Conservation (phyloP, 2,888 invertebrate species). For the Microchrysa polita region DNA sequence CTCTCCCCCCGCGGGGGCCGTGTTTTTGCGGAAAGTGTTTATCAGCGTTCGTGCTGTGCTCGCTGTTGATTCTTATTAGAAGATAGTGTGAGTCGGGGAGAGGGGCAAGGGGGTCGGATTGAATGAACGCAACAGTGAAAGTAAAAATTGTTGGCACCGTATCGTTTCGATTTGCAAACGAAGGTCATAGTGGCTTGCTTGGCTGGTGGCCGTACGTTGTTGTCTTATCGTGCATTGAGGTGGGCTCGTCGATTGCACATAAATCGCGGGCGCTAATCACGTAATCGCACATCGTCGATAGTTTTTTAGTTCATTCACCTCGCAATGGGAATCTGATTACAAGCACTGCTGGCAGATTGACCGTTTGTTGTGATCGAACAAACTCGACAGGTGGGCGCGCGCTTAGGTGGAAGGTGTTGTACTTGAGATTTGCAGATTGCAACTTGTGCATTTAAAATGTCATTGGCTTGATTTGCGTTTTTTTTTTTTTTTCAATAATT, state of each 20-base stretch:
- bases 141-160: conserved; percentile 36
- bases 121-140: conserved; percentile 33
- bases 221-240: conserved; percentile 15
- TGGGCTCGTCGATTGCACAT: background rate
- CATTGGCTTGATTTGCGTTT: too few species aligned
- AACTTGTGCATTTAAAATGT: too few species aligned
- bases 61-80: too few species aligned
- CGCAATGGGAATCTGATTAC: background rate
- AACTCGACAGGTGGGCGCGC: too few species aligned
- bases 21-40: too few species aligned
- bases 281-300: background rate
- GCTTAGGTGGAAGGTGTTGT: too few species aligned
- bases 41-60: too few species aligned
- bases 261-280: conserved; percentile 1
- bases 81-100: too few species aligned
- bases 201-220: conserved; percentile 3
- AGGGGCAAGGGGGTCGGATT: background rate
- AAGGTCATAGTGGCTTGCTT: conserved; percentile 19
- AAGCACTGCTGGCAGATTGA: background rate
- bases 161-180: background rate
- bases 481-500: too few species aligned
- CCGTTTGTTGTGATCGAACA: background rate
- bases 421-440: too few species aligned
- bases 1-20: too few species aligned
- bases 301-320: conserved; percentile 29